Evolutionary conservation across 2,888 invertebrate genomes (phyloP), one percentile per base, ranked within the genome.

Genomic region (Microctonus brassicae): DNA sequence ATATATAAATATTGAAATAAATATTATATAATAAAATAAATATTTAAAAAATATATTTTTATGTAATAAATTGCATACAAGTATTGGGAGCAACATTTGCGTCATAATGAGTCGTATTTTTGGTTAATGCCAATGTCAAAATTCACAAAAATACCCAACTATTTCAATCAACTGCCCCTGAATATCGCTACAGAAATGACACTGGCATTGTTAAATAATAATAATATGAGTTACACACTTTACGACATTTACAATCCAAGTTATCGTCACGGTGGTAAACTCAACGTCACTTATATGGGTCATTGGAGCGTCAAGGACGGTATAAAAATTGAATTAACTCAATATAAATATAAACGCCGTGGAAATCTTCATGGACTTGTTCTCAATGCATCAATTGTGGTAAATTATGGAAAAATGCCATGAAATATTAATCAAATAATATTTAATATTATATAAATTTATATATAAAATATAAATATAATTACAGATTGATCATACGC

Each of bases 171-270:
- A 5, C 70, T 85, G 4, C 80, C 82, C 1, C 63, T 85, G 4
- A 81, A 78, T 42, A 76, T 85, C 39, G 81, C 80, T 20, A 78
- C 81, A 5, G 85, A 85, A 66, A 69, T 84, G 68, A 79, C 80
- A 5, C 42, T 81, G 13, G 82, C 79, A n/a, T 47, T 77, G 17
- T 72, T 71, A 17, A 39, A 34, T 11, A 42, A 63, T 64, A 52
- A 64, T 29, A 29, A 47, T 9, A n/a, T 77, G 34, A 42, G 17
- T 52, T 82, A 77, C 55, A 53, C 60, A n/a, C 76, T 83, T 20
- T 82, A 81, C 60, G 84, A 85, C 22, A 76, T 82, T 65, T 84
- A 84, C 65, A 85, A 84, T 78, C 83, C 81, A 0, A 83, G 83
- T 69, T 80, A 82, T 71, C 79, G 78, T 33, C 83, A 84, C 39